A percentile compares a stretch with the other conserved stretches of the same genome.
Evolutionary conservation across 1,140 invertebrate species (phyloP).

Genomic region (Cydia fagiglandana): DNA sequence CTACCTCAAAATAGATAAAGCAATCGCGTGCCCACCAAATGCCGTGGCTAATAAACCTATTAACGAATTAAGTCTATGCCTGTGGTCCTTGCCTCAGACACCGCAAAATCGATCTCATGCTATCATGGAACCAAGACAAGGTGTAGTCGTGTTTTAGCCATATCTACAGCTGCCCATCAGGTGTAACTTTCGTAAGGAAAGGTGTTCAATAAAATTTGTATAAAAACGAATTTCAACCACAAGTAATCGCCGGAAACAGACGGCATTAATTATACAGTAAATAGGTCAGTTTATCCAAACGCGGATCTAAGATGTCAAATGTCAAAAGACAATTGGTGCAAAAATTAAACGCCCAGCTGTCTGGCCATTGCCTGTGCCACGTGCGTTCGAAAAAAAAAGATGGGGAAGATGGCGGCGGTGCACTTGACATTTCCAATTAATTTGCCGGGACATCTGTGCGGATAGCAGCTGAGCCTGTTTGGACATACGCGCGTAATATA

Average conservation of each 20-base stretch:
- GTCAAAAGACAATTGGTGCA: constrained; percentile 55
- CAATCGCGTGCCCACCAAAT: constrained; percentile 1
- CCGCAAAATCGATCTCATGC: constrained; percentile 39
- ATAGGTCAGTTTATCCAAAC: constrained; percentile 68
- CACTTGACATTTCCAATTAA: constrained; percentile 79
- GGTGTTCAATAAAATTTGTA: constrained; percentile 61
- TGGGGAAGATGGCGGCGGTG: constrained; percentile 70
- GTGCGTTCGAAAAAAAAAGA: constrained; percentile 71
- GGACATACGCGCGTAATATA: constrained; percentile 41
- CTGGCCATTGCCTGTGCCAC: constrained; percentile 63
- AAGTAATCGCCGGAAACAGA: constrained; percentile 71
- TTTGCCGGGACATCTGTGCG: constrained; percentile 76
- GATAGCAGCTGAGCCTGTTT: constrained; percentile 73
- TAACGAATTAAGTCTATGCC: neutral
- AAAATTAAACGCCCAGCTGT: constrained; percentile 70
- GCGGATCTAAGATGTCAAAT: constrained; percentile 65
- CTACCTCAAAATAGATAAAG: constrained; percentile 2
- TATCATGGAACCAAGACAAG: constrained; percentile 68
- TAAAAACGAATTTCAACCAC: constrained; percentile 56
- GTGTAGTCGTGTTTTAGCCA: constrained; percentile 65
- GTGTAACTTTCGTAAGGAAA: constrained; percentile 63
- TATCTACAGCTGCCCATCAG: constrained; percentile 55
- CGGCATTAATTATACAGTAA: constrained; percentile 69
- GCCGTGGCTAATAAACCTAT: neutral
- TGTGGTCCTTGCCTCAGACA: constrained; percentile 30